A percentile compares a stretch with the other conserved stretches of the same genome.
These are phyloP conservation scores for Eunapius fragilis DNA, from an alignment of 37 sponge, comb jelly and placozoan species.

Conservation along the genomic window DNA sequence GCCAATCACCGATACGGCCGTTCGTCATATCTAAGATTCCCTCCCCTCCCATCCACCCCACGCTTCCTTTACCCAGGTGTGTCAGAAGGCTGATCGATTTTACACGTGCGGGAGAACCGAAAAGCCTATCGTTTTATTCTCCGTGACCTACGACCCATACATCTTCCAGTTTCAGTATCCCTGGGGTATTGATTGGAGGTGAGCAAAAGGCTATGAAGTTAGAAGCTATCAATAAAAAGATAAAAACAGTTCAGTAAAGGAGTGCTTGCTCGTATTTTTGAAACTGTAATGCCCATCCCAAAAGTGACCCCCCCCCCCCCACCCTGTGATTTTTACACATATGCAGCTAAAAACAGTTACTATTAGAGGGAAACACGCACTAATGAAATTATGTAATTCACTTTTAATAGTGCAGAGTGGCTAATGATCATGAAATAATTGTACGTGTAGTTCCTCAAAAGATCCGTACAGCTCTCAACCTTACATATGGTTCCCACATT, in stretches of 20 bases:
- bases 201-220: neutral
- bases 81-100: conserved; percentile 42
- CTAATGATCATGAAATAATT: too few species aligned
- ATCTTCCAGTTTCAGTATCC: conserved; percentile 26
- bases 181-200: conserved; percentile 39
- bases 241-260: too few species aligned
- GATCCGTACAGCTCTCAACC: too few species aligned
- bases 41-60: neutral
- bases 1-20: conserved; percentile 20
- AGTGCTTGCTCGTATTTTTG: too few species aligned
- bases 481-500: neutral
- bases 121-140: conserved; percentile 12
- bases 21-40: neutral
- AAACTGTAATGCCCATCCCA: too few species aligned
- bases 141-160: neutral
- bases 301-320: neutral
- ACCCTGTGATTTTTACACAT: too few species aligned
- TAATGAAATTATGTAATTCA: too few species aligned
- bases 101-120: conserved; percentile 27
- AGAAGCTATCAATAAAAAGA: too few species aligned
- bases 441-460: too few species aligned
- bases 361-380: too few species aligned
- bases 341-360: too few species aligned
- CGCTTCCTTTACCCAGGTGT: neutral
- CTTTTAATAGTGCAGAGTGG: too few species aligned